phyloP scores from a whole-genome alignment of 2,888 invertebrate species.

The Pollenia amentaria region DNA sequence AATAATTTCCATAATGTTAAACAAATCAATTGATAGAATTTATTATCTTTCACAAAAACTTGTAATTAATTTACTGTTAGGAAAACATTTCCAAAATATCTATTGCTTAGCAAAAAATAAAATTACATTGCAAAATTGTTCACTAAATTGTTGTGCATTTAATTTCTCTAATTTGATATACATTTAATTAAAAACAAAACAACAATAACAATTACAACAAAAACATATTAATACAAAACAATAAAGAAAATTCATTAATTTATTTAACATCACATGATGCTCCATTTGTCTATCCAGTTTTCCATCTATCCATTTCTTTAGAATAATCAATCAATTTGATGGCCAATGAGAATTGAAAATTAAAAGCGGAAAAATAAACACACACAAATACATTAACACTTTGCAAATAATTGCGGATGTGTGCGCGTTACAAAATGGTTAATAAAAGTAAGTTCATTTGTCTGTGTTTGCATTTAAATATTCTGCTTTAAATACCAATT shows the following conservation, averaged over 20 bases:
- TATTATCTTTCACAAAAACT: neutral
- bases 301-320: neutral
- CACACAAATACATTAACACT: constrained; percentile 40
- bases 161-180: constrained; percentile 53
- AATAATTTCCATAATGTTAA: neutral
- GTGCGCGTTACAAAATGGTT: neutral
- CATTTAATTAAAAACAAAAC: constrained; percentile 56
- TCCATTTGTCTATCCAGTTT: neutral
- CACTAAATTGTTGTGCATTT: constrained; percentile 57
- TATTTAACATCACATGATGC: neutral
- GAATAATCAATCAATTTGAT: constrained; percentile 66
- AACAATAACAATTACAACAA: neutral
- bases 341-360: constrained; percentile 61
- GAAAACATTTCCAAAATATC: neutral
- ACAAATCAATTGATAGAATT: neutral
- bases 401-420: neutral
- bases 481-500: constrained; percentile 50
- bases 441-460: neutral
- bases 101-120: neutral
- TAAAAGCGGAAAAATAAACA: constrained; percentile 21
- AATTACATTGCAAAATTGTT: neutral
- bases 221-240: constrained; percentile 18
- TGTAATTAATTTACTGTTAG: neutral
- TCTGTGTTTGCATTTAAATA: constrained; percentile 9
- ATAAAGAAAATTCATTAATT: neutral